These are phyloP conservation scores for Oryzias javanicus DNA, from an alignment of 2,113 vertebrate genomes.

Conservation along the genomic window DNA sequence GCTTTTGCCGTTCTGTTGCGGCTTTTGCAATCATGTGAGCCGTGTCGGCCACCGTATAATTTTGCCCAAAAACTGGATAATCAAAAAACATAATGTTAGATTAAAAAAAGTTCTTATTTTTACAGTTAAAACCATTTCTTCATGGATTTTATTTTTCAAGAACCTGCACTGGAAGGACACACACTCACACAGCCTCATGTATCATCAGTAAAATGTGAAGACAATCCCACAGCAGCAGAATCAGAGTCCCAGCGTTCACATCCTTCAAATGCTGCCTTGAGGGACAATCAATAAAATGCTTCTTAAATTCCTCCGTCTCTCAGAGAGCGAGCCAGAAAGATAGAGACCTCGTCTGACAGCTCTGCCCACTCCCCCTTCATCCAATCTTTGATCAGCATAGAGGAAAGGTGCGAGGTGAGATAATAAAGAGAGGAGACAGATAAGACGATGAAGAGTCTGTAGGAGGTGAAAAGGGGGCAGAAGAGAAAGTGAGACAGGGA, in stretches of 20 bases:
- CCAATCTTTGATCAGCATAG: conserved; percentile 14
- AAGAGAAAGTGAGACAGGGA: neutral
- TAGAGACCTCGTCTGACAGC: conserved; percentile 17
- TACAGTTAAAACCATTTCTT: too few species aligned
- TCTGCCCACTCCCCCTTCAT: conserved; percentile 23
- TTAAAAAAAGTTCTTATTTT: too few species aligned
- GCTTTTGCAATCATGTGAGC: too few species aligned
- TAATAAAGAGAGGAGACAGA: conserved; percentile 5
- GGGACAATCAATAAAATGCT: conserved; percentile 55
- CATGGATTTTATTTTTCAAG: too few species aligned
- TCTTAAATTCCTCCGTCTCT: conserved; percentile 49
- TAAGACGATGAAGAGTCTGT: neutral
- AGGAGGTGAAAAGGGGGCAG: neutral
- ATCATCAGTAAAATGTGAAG: neutral
- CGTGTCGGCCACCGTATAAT: too few species aligned
- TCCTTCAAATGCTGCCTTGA: conserved; percentile 17
- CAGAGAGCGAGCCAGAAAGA: neutral
- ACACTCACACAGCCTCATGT: neutral
- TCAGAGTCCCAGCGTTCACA: conserved; percentile 5
- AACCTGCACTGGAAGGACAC: neutral
- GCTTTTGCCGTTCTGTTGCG: too few species aligned
- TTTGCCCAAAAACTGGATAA: too few species aligned
- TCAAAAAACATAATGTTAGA: too few species aligned
- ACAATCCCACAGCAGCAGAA: conserved; percentile 4
- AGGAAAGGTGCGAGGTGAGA: conserved; percentile 16